phyloP scores from a whole-genome alignment of 2,797 vertebrate genomes.

The Typhlichthys subterraneus region DNA sequence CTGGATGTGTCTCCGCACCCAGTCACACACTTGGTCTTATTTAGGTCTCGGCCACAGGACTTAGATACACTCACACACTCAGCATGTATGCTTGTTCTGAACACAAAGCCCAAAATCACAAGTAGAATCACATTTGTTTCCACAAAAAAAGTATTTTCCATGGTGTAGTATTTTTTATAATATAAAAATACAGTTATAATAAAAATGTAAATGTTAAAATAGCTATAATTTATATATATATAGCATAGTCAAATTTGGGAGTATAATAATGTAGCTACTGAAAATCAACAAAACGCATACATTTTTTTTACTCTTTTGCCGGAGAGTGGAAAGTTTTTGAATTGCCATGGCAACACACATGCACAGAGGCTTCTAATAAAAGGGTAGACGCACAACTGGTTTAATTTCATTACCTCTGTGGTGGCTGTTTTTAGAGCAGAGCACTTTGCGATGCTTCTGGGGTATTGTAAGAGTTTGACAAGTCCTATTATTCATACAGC shows the following conservation, averaged over 20 bases:
- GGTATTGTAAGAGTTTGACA: constrained; percentile 65
- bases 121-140: too few species aligned
- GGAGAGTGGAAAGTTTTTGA: constrained; percentile 45
- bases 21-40: constrained; percentile 28
- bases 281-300: too few species aligned
- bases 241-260: too few species aligned
- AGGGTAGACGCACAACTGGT: constrained; percentile 47
- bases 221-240: too few species aligned
- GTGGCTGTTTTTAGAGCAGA: constrained; percentile 62
- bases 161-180: too few species aligned
- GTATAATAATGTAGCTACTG: too few species aligned
- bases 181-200: too few species aligned
- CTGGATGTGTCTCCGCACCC: constrained; percentile 47
- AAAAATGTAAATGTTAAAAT: too few species aligned
- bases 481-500: constrained; percentile 68
- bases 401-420: constrained; percentile 65
- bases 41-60: constrained; percentile 18
- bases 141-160: too few species aligned
- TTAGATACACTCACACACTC: neutral
- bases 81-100: neutral
- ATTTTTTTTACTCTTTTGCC: constrained; percentile 11
- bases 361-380: constrained; percentile 57
- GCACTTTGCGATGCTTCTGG: constrained; percentile 58
- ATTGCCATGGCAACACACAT: constrained; percentile 44
- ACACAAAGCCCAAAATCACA: neutral